Evolutionary conservation across 2,888 invertebrate genomes (phyloP), one percentile per base, ranked within the genome.

Genomic region (Drosophila rubida): DNA sequence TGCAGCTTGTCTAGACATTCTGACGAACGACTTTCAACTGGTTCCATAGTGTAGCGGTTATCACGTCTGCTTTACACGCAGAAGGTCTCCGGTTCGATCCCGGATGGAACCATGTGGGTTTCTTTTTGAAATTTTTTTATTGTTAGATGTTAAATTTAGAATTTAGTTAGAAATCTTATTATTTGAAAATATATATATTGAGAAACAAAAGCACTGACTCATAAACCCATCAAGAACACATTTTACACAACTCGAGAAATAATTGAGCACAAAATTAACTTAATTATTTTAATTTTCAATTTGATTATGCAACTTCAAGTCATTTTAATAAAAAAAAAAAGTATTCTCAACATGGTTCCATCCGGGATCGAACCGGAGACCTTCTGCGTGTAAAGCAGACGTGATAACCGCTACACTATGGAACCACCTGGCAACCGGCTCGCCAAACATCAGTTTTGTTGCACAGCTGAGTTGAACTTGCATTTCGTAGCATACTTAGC

Each of bases 311-410:
- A 16, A 14, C 1, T 14, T 13, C 13, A 2, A 8, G 7, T 5
- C 4, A n/a, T 11, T 16, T 22, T 30, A 11, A 42, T 27, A 57
- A 57, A 2, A 41, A 32, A 53, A 46, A 30, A 13, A 11, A 23
- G 16, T 35, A 37, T 9, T 1, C 16, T 7, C 7, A n/a, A 2
- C 27, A 27, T 72, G 73, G 73, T 74, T 74, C 77, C 73, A 77
- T 77, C 73, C 90, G 85, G 88, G 88, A 83, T 89, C 79, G 88
- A 92, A 92, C 92, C 90, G 92, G 92, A 92, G 92, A 92, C 91
- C 91, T 92, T 92, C 92, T 92, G 91, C 92, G 92, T 92, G 91
- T 92, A 92, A 92, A 92, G 91, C 92, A 92, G 92, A 92, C 92
- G 92, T 92, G 92, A 92, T 92, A 92, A 92, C 91, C 91, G 92